Evolutionary conservation across 1,140 invertebrate genomes (phyloP).

Genomic region (Anthonomus grandis): DNA sequence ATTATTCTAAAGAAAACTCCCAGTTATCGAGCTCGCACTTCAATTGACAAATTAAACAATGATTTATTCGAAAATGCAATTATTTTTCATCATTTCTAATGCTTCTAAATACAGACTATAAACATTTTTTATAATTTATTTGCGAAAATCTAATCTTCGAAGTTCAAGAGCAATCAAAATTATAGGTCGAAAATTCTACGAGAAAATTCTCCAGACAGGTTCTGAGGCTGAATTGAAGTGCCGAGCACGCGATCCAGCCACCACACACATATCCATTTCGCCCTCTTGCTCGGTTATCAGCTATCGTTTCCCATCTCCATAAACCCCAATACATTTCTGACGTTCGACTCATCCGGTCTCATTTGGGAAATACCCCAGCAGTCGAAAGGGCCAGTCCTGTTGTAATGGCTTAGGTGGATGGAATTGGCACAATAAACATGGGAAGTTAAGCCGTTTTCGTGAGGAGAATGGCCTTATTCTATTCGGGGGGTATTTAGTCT

Average conservation of each 20-base stretch:
- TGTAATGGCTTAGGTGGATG: constrained; percentile 25
- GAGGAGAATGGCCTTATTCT: constrained; percentile 12
- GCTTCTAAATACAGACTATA: no score
- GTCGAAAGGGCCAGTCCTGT: constrained; percentile 25
- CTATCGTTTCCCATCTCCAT: constrained; percentile 37
- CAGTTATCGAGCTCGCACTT: no score
- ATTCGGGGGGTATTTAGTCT: no score
- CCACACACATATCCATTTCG: constrained; percentile 9
- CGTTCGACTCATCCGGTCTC: constrained; percentile 35
- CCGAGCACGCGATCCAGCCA: constrained; percentile 18
- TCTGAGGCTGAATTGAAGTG: constrained; percentile 26
- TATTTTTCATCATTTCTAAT: no score
- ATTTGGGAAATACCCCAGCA: constrained; percentile 36
- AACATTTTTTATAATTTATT: no score
- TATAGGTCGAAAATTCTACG: no score
- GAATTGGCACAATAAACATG: constrained; percentile 27
- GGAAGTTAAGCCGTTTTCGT: constrained; percentile 28
- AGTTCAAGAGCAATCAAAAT: no score
- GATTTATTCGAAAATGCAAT: no score
- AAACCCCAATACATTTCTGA: constrained; percentile 40
- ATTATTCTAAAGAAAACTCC: no score
- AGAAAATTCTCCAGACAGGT: no score
- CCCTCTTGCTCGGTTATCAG: constrained; percentile 32
- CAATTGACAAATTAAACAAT: no score
- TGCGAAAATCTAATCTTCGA: no score